Conservation (phyloP, 2,797 vertebrate species). For the Eospalax fontanierii region DNA sequence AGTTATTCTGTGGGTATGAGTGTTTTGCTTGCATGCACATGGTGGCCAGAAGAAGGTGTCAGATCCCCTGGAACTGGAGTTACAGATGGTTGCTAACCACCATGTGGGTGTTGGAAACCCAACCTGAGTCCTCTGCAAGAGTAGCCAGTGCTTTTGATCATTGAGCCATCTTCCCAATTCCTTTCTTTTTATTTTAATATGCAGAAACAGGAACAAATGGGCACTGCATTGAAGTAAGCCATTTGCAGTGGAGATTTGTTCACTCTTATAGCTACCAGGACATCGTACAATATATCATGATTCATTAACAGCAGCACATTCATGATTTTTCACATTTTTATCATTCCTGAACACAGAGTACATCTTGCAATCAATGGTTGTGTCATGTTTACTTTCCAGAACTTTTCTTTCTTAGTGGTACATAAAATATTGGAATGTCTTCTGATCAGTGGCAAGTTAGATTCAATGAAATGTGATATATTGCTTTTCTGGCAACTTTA, state of each 20-base stretch:
- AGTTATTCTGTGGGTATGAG: too few species aligned
- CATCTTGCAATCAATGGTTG: neutral
- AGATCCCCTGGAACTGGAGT: too few species aligned
- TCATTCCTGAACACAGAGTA: neutral
- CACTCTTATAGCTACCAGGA: neutral
- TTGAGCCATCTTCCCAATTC: neutral
- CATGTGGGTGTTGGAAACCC: too few species aligned
- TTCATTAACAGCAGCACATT: neutral
- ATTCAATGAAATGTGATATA: conserved; percentile 19
- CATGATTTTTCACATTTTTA: neutral
- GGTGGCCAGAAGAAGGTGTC: too few species aligned
- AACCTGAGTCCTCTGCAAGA: too few species aligned
- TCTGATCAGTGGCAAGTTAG: conserved; percentile 4
- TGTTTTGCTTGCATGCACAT: too few species aligned
- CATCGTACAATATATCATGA: neutral
- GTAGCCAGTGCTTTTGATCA: too few species aligned
- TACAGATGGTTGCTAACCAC: too few species aligned
- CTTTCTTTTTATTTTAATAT: neutral
- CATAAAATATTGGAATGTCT: conserved; percentile 18
- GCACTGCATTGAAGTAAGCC: neutral
- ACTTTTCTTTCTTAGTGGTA: conserved; percentile 1
- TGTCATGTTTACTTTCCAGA: conserved; percentile 3
- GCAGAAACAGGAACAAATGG: neutral
- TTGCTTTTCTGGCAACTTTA: neutral
- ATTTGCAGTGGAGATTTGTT: neutral